Evolutionary conservation across 2,888 invertebrate species (phyloP).

Genomic region (Ormyrus thymus): DNA sequence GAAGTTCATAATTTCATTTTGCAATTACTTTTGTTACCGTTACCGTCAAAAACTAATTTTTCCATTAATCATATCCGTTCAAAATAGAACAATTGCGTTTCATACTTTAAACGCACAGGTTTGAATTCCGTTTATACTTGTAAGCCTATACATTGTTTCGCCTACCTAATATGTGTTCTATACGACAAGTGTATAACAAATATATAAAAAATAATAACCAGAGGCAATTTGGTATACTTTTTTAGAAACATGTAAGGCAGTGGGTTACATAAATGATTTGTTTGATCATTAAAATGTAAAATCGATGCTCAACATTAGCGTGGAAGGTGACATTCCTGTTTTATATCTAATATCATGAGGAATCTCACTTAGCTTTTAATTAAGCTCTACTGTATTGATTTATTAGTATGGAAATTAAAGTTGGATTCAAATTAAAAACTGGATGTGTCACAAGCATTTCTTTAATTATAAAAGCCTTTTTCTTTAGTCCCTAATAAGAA

Average conservation of each 20-base stretch:
- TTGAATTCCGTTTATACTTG: conserved; percentile 10
- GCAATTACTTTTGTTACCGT: neutral
- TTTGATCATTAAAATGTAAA: conserved; percentile 4
- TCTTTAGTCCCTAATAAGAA: neutral
- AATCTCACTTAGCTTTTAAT: conserved; percentile 40
- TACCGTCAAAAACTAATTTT: neutral
- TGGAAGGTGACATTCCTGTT: conserved; percentile 22
- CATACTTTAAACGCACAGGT: neutral
- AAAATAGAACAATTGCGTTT: too few relatives aligned
- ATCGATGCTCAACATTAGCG: conserved; percentile 11
- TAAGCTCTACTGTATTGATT: conserved; percentile 47
- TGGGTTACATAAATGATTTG: conserved; percentile 21
- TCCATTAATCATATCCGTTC: too few relatives aligned
- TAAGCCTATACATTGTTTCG: neutral
- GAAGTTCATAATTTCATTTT: too few relatives aligned
- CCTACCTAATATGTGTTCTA: neutral
- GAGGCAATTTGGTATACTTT: conserved; percentile 13
- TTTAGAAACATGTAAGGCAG: conserved; percentile 7
- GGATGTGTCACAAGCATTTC: neutral
- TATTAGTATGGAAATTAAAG: conserved; percentile 53
- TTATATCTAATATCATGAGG: conserved; percentile 43
- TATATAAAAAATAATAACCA: neutral
- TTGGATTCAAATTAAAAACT: conserved; percentile 38
- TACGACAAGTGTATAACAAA: neutral
- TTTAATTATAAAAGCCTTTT: neutral